A percentile compares a stretch with the other conserved stretches of the same genome.
Evolutionary conservation across 2,888 invertebrate genomes (phyloP).

Genomic region (Cristatella mucedo): DNA sequence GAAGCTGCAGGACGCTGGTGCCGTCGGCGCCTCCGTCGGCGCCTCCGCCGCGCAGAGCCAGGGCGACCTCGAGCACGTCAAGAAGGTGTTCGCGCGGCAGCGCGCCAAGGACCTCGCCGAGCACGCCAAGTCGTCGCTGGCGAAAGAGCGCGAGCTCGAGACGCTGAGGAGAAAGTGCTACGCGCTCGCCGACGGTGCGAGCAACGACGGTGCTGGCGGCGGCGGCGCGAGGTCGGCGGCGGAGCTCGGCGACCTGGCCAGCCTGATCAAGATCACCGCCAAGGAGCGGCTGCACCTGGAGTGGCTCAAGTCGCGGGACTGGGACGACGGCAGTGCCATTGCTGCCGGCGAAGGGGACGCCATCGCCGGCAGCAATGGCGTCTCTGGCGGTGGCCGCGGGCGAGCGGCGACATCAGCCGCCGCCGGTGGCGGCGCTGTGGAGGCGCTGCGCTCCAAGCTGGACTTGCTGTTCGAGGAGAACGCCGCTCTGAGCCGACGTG

Average conservation of each 20-base stretch:
- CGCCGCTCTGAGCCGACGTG: no score
- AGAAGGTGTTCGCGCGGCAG: constrained; percentile 29
- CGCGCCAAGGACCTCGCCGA: constrained; percentile 30
- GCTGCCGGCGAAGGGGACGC: not conserved
- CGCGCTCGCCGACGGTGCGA: constrained; percentile 19
- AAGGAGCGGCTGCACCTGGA: constrained; percentile 40
- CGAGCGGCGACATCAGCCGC: not conserved
- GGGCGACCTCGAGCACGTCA: constrained; percentile 20
- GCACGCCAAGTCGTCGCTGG: constrained; percentile 27
- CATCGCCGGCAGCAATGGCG: no score
- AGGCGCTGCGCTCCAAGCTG: constrained; percentile 13
- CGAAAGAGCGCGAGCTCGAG: constrained; percentile 32
- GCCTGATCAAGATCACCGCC: constrained; percentile 36
- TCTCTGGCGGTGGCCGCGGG: not conserved
- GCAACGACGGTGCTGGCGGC: constrained; percentile 61
- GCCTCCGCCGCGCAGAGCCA: not conserved
- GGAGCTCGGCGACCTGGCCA: constrained; percentile 25
- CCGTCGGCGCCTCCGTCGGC: no score
- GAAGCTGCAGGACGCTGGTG: no score
- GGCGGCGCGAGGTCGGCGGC: no score
- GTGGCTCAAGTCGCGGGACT: constrained; percentile 16
- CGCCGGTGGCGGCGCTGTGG: not conserved
- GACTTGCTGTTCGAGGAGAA: no score
- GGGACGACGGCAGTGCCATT: not conserved
- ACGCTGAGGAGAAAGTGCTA: constrained; percentile 27